phyloP scores from a whole-genome alignment of 2,888 invertebrate genomes.

The Ypsolopha sequella region DNA sequence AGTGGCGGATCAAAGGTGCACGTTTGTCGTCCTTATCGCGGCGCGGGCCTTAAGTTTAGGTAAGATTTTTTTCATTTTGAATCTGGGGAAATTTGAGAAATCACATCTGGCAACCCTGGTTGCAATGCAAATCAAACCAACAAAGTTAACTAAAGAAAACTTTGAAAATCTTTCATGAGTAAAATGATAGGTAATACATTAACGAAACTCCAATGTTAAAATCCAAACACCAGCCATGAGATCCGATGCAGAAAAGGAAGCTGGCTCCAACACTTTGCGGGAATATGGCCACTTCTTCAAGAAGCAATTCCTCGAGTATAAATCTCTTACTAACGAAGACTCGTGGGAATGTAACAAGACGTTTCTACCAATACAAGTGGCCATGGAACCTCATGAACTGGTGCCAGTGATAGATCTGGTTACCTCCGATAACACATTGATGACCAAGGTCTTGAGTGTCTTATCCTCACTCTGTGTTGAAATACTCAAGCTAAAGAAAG shows the following conservation, averaged over 20 bases:
- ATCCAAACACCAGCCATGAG: conserved; percentile 23
- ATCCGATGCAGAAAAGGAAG: conserved; percentile 47
- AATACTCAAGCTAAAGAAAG: conserved; percentile 74
- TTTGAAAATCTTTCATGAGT: no score
- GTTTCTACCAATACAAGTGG: conserved; percentile 43
- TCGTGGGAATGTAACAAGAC: conserved; percentile 42
- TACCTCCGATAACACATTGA: conserved; percentile 84
- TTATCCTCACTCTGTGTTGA: conserved; percentile 85
- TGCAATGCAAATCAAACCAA: no score
- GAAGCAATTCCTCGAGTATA: conserved; percentile 46
- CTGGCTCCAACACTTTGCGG: conserved; percentile 44
- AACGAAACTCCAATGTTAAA: no score
- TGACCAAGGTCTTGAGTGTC: conserved; percentile 84
- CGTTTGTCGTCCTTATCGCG: no score
- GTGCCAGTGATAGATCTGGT: conserved; percentile 77
- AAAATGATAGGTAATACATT: no score
- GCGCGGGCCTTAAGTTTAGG: no score
- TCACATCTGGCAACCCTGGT: no score
- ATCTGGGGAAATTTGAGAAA: no score
- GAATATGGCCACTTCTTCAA: conserved; percentile 61
- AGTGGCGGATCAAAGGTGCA: no score
- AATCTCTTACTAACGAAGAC: conserved; percentile 21
- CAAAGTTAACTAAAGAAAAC: no score
- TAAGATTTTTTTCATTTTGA: no score
- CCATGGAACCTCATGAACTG: conserved; percentile 69